A percentile compares a stretch with the other conserved stretches of the same genome.
These are phyloP conservation scores for Choristoneura rosaceana DNA, from an alignment of 2,888 invertebrate species.

Conservation along the genomic window DNA sequence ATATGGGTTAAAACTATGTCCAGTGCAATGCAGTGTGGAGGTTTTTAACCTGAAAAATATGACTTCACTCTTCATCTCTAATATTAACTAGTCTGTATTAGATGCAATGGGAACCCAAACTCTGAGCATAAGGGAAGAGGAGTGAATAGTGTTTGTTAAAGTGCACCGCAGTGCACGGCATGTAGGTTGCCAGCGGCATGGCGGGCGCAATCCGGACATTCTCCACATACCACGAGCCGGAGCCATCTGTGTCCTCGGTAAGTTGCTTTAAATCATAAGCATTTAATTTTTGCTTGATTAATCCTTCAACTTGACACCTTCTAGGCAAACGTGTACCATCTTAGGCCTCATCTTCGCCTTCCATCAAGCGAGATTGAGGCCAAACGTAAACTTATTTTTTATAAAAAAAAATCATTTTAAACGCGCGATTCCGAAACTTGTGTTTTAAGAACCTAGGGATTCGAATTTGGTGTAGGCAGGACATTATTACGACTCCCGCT, in stretches of 20 bases:
- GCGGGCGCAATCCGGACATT: constrained; percentile 77
- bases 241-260: constrained; percentile 71
- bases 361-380: too few relatives aligned
- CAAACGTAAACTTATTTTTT: too few relatives aligned
- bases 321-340: too few relatives aligned
- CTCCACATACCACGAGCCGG: constrained; percentile 74
- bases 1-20: neutral
- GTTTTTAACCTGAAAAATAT: neutral
- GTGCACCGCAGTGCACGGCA: constrained; percentile 36
- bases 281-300: neutral
- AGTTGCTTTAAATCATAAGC: constrained; percentile 51
- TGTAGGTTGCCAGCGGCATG: constrained; percentile 60
- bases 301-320: too few relatives aligned
- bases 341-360: too few relatives aligned
- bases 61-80: neutral
- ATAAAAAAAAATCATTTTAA: too few relatives aligned
- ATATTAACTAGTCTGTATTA: neutral
- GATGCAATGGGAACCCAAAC: constrained; percentile 3
- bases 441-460: too few relatives aligned
- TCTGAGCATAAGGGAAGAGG: neutral
- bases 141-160: constrained; percentile 23
- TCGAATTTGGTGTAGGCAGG: too few relatives aligned
- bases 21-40: too few relatives aligned
- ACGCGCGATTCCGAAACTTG: too few relatives aligned
- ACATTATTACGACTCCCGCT: too few relatives aligned